These are phyloP conservation scores for Leptocoma aspasia DNA, from an alignment of 2,113 vertebrate genomes.

Conservation along the genomic window DNA sequence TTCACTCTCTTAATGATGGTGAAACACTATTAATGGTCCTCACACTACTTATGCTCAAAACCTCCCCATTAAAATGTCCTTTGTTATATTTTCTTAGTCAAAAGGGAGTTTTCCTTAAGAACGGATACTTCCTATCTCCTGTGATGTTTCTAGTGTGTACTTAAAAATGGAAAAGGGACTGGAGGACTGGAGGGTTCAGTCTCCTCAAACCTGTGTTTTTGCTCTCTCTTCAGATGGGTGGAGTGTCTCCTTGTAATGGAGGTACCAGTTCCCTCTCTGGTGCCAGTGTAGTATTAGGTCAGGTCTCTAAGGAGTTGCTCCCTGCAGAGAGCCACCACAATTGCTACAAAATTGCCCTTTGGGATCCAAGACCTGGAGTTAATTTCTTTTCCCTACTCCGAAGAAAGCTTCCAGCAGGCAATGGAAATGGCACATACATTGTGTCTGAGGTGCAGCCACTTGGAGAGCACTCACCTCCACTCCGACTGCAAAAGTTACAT, in stretches of 20 bases:
- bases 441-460: neutral
- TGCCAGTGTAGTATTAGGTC: neutral
- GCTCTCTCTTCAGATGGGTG: neutral
- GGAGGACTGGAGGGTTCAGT: neutral
- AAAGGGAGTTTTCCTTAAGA: neutral
- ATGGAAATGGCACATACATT: accelerated
- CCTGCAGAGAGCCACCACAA: neutral
- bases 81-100: neutral
- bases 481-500: neutral
- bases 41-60: neutral
- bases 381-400: neutral
- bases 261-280: neutral
- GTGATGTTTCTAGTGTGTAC: neutral
- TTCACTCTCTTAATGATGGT: neutral
- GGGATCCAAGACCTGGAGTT: neutral
- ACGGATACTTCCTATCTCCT: neutral
- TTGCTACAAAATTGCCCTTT: neutral
- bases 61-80: neutral
- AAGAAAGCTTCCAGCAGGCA: neutral
- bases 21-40: neutral
- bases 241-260: neutral
- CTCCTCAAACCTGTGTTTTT: neutral
- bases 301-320: neutral
- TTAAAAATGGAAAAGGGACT: neutral
- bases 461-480: neutral